A percentile compares a stretch with the other conserved stretches of the same genome.
Conservation (phyloP, 2,113 vertebrate genomes). For the Ascaphus truei region DNA sequence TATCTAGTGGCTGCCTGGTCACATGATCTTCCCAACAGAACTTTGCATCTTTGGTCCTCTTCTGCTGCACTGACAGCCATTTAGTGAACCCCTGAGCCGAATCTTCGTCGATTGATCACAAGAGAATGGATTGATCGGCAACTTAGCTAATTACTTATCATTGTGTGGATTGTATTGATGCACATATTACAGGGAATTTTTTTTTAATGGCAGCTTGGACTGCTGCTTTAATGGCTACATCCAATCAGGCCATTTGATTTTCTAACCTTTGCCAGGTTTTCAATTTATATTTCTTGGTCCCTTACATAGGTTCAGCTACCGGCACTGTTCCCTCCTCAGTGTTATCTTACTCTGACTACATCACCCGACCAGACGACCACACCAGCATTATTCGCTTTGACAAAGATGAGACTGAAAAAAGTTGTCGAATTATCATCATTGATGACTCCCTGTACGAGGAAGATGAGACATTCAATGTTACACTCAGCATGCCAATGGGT, state of each 20-base stretch:
- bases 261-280: not conserved
- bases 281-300: not conserved
- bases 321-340: conserved; percentile 69
- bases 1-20: too few relatives aligned
- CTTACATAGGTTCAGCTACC: conserved; percentile 62
- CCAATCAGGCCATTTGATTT: not conserved
- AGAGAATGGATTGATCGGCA: too few relatives aligned
- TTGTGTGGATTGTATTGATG: too few relatives aligned
- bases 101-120: too few relatives aligned
- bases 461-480: conserved; percentile 77
- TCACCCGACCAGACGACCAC: conserved; percentile 76
- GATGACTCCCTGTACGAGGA: conserved; percentile 82
- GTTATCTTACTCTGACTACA: conserved; percentile 76
- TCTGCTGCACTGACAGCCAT: too few relatives aligned
- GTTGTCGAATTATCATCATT: conserved; percentile 72
- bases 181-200: too few relatives aligned
- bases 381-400: conserved; percentile 73
- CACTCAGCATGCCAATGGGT: conserved; percentile 73
- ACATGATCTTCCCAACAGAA: too few relatives aligned
- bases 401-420: conserved; percentile 72
- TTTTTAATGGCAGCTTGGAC: too few relatives aligned
- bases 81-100: too few relatives aligned
- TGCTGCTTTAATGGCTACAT: too few relatives aligned
- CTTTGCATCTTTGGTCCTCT: too few relatives aligned
- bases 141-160: too few relatives aligned